Base-by-base conservation (phyloP, 2,797 vertebrate species). In the Tiaroga cobitis region DNA sequence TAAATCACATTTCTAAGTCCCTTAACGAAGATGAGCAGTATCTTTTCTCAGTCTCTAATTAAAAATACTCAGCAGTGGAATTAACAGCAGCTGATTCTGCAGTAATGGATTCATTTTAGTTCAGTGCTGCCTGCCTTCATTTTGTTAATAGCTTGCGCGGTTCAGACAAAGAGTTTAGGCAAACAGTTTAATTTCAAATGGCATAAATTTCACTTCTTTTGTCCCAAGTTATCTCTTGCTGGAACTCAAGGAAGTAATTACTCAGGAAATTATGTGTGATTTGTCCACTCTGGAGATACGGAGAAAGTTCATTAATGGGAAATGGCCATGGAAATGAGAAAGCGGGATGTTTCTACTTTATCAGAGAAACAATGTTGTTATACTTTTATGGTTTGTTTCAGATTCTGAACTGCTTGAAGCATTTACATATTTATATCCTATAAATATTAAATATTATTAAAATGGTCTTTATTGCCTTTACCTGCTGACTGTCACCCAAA, bases 101-200 rank as follows among this genome's bases (percentile, higher is more conserved):
- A 59, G 24, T 84, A 78, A 78, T 59, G 73, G 15, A 74, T 83
- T 83, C 82, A 76, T 46, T 68, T 4, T 32, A 73, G 56, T 83
- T 75, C 81, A 75, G 43, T 65, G 21, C 61, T n/a, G 46, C 61
- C 81, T 39, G 61, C 43, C 63, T 84, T 84, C 82, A 78, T 78
- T 80, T 85, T 46, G 41, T 73, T 85, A 79, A 79, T 79, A 63
- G 76, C 76, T 59, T 39, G 76, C 15, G 1, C 32, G 5, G 76
- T 56, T 81, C 32, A 72, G 67, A 83, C 75, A 77, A 84, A 83
- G 63, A 41, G 59, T 86, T 82, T 67, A 82, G 82, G 80, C 82
- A 82, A 87, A 79, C 72, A 67, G 77, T 87, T 89, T 80, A 41
- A 85, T 85, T 87, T 83, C 80, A 87, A 75, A 76, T 8, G 41